A percentile compares a stretch with the other conserved stretches of the same genome.
These are phyloP conservation scores for Harlomillsia oculata DNA, from an alignment of 1,140 invertebrate genomes.

Conservation along the genomic window DNA sequence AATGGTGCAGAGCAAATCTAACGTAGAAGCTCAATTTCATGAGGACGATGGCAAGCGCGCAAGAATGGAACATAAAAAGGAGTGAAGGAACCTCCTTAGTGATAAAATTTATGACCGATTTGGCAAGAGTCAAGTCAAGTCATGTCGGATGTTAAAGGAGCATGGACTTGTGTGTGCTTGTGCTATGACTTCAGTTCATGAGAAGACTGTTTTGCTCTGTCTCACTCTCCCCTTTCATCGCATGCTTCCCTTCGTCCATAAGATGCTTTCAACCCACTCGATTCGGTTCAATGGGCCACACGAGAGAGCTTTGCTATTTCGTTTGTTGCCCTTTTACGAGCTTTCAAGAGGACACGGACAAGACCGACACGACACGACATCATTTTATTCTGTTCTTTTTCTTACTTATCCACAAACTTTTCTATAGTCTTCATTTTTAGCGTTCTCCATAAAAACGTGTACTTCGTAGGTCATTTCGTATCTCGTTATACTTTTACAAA, in stretches of 20 bases:
- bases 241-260: slow-evolving; percentile 12
- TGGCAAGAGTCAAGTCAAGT: slow-evolving; percentile 13
- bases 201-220: background rate
- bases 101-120: slow-evolving; percentile 27
- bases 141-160: slow-evolving; percentile 1
- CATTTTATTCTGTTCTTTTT: no score
- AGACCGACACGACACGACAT: no score
- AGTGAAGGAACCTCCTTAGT: slow-evolving; percentile 12
- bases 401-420: no score
- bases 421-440: no score
- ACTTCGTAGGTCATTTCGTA: no score
- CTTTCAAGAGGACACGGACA: no score
- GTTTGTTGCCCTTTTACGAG: background rate
- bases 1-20: no score
- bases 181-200: background rate
- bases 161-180: background rate
- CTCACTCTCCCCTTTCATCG: slow-evolving; percentile 3
- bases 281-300: slow-evolving; percentile 23
- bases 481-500: no score
- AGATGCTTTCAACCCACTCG: slow-evolving; percentile 8
- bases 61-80: slow-evolving; percentile 10
- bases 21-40: no score
- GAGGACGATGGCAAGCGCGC: no score
- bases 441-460: no score
- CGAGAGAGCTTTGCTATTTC: background rate